phyloP scores from a whole-genome alignment of 2,797 vertebrate species.

The Sarcoramphus papa region DNA sequence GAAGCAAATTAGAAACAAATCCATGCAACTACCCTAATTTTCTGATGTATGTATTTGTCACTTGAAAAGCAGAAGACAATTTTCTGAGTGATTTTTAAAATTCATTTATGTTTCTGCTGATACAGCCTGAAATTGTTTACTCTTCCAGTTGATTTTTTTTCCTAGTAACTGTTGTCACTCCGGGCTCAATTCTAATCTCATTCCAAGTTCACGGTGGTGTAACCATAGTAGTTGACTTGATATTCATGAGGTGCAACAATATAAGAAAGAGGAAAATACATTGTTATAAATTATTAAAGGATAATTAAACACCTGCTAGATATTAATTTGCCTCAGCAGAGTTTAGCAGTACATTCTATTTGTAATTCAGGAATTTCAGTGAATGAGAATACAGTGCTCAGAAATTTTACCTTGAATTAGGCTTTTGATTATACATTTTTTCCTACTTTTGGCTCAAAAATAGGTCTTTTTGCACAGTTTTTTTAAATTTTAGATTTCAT shows the following conservation, averaged over 20 bases:
- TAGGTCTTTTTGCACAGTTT: background rate
- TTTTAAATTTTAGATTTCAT: background rate
- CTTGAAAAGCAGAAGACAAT: background rate
- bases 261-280: background rate
- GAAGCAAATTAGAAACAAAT: background rate
- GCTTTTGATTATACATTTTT: background rate
- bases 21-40: background rate
- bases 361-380: background rate
- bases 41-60: background rate
- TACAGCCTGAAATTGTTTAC: background rate
- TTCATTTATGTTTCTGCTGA: background rate
- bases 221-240: background rate
- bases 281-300: constrained; percentile 5
- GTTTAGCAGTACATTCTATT: background rate
- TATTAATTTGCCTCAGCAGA: background rate
- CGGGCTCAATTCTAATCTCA: background rate
- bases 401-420: background rate
- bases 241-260: background rate
- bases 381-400: background rate
- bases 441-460: background rate
- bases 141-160: background rate
- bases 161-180: background rate
- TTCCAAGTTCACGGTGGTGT: background rate
- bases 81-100: background rate
- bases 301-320: background rate